phyloP scores from a whole-genome alignment of 2,113 vertebrate genomes.

The Pyrgilauda ruficollis region DNA sequence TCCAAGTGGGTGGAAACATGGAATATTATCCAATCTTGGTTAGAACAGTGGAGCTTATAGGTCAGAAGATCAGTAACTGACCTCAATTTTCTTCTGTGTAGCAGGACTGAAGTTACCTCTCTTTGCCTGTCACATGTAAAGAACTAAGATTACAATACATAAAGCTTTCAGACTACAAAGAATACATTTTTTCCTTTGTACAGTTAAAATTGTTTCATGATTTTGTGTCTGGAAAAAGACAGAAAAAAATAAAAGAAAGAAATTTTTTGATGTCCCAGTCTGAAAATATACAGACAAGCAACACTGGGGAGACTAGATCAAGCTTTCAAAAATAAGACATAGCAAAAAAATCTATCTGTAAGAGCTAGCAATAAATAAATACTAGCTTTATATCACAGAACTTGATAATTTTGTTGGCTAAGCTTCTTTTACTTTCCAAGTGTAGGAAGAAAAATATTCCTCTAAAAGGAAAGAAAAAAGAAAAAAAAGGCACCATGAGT shows the following conservation, averaged over 20 bases:
- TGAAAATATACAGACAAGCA: background rate
- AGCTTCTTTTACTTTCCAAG: background rate
- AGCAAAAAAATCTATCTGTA: background rate
- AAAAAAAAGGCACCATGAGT: background rate
- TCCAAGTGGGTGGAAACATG: background rate
- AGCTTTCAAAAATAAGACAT: background rate
- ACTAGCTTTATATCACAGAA: background rate
- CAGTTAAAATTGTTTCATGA: background rate
- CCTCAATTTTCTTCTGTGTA: background rate
- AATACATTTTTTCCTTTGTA: background rate
- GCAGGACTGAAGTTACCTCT: background rate
- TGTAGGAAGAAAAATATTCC: background rate
- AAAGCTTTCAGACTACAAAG: background rate
- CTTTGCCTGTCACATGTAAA: background rate
- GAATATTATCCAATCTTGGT: background rate
- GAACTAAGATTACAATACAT: background rate
- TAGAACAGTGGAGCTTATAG: background rate
- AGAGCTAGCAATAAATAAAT: background rate
- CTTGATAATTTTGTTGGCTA: background rate
- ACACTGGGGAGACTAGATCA: background rate
- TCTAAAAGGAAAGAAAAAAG: background rate
- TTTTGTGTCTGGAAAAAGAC: background rate
- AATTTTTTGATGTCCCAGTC: background rate
- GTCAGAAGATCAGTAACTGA: background rate
- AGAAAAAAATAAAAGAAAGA: background rate